Conservation (phyloP, 2,888 invertebrate genomes). For the Cerastoderma edule region DNA sequence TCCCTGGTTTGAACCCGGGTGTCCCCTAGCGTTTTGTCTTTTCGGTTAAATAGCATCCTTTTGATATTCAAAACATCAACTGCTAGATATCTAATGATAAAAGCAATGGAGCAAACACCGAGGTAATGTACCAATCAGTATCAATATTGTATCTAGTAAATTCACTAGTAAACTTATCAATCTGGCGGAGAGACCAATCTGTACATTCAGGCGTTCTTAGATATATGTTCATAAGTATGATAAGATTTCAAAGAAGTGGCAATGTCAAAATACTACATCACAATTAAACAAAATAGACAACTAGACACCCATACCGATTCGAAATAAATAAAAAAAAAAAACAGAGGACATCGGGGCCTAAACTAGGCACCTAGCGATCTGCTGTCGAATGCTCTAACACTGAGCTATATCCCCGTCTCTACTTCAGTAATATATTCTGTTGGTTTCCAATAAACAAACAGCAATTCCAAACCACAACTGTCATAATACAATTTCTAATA, state of each 20-base stretch:
- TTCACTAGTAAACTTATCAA: neutral
- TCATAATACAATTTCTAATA: neutral
- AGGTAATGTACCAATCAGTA: too few species aligned
- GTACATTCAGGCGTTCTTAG: neutral
- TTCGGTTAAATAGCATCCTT: too few species aligned
- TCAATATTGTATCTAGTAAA: too few species aligned
- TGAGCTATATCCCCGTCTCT: conserved; percentile 20
- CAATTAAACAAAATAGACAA: neutral
- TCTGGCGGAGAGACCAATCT: neutral
- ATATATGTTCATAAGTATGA: neutral
- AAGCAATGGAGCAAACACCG: too few species aligned
- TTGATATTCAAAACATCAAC: too few species aligned
- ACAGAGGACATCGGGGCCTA: conserved; percentile 22
- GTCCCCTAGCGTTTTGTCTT: too few species aligned
- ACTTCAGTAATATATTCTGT: neutral
- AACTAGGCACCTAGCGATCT: conserved; percentile 23
- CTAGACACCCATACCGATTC: too few species aligned
- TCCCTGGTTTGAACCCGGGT: too few species aligned
- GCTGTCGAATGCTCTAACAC: conserved; percentile 27
- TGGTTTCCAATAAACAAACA: too few species aligned
- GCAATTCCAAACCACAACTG: too few species aligned
- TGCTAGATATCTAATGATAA: too few species aligned
- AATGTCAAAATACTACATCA: neutral
- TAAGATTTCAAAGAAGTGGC: neutral
- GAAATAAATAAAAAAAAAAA: neutral